A percentile compares a stretch with the other conserved stretches of the same genome.
phyloP scores from a whole-genome alignment of 2,888 invertebrate species.

The Aplocera efformata region DNA sequence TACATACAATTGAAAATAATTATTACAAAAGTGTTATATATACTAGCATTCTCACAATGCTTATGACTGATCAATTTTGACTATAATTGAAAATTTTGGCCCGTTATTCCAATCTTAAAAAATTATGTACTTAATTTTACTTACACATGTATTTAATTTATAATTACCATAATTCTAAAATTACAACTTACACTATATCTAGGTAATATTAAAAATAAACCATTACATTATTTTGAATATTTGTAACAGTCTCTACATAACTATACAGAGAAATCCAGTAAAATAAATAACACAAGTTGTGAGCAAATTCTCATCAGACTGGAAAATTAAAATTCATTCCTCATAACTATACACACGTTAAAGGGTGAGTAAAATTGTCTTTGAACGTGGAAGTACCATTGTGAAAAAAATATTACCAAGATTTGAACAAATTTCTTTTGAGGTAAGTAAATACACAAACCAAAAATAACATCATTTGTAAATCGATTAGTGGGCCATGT shows the following conservation, averaged over 20 bases:
- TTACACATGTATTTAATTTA: constrained; percentile 31
- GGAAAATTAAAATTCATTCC: constrained; percentile 22
- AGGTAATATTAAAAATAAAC: constrained; percentile 35
- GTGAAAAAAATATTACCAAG: constrained; percentile 18
- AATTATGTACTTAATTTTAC: constrained; percentile 41
- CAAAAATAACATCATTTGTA: constrained; percentile 1
- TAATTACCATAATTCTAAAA: constrained; percentile 42
- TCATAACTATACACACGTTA: not conserved
- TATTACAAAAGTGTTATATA: constrained; percentile 29
- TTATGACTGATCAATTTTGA: constrained; percentile 63
- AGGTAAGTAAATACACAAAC: constrained; percentile 25
- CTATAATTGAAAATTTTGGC: constrained; percentile 74
- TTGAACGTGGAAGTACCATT: constrained; percentile 7
- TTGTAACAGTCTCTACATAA: constrained; percentile 46
- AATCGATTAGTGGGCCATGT: constrained; percentile 70
- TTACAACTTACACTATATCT: constrained; percentile 45
- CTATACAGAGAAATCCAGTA: constrained; percentile 43
- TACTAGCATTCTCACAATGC: constrained; percentile 44
- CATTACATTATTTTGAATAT: constrained; percentile 39
- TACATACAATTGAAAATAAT: constrained; percentile 11
- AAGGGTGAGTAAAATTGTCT: not conserved
- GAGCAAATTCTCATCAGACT: constrained; percentile 59
- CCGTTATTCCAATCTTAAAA: constrained; percentile 64
- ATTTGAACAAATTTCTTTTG: constrained; percentile 6
- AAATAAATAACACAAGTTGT: constrained; percentile 65